Percentiles rank a stretch among this genome's conserved stretches.
These are phyloP conservation scores for Bombus impatiens DNA, from an alignment of 1,140 invertebrate species.

Conservation along the genomic window DNA sequence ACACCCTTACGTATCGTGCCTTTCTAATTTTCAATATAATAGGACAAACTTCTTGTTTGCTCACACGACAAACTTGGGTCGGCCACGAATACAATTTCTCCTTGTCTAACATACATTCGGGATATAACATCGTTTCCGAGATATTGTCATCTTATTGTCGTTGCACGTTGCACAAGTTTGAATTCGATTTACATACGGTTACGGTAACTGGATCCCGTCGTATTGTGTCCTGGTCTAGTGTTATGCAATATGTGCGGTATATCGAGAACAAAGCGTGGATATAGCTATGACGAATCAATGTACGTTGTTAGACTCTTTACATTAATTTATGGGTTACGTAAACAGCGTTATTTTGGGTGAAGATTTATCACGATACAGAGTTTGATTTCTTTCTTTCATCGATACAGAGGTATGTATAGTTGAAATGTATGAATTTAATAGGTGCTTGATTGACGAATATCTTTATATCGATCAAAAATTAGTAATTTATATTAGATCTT, in stretches of 20 bases:
- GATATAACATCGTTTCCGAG: too few relatives aligned
- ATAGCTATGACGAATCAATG: background rate
- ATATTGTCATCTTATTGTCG: background rate
- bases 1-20: background rate
- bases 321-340: background rate
- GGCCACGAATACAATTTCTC: background rate
- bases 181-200: slow-evolving; percentile 16
- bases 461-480: too few relatives aligned
- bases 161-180: background rate
- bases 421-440: too few relatives aligned
- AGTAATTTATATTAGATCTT: too few relatives aligned
- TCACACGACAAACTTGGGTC: background rate
- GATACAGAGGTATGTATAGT: background rate
- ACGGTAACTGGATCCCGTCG: background rate
- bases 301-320: background rate
- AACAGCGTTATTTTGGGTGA: background rate
- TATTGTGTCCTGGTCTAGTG: background rate
- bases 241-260: background rate
- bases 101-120: background rate
- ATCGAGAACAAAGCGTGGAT: background rate
- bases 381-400: background rate
- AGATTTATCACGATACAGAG: background rate
- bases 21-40: background rate
- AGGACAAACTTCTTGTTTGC: background rate
- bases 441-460: too few relatives aligned